Conservation (phyloP, 2,797 vertebrate species). For the Sebastes iracundus region DNA sequence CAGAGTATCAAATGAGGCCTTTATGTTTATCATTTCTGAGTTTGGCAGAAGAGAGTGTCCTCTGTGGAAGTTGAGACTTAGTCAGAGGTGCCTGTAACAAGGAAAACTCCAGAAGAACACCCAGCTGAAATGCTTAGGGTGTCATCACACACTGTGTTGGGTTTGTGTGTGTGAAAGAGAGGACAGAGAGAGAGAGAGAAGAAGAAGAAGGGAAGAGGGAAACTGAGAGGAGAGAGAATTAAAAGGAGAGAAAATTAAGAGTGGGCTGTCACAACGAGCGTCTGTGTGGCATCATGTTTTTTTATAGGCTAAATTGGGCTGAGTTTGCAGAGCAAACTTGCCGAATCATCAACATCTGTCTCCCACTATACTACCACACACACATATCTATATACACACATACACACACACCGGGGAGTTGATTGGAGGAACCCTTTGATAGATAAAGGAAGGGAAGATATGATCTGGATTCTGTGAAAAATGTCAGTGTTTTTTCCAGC, state of each 20-base stretch:
- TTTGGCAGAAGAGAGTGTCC: slow-evolving; percentile 57
- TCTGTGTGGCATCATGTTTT: slow-evolving; percentile 64
- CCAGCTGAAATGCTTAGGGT: slow-evolving; percentile 49
- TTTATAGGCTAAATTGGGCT: slow-evolving; percentile 70
- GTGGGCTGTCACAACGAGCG: slow-evolving; percentile 58
- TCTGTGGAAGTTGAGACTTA: slow-evolving; percentile 55
- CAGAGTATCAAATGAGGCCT: slow-evolving; percentile 5
- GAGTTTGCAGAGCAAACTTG: slow-evolving; percentile 75
- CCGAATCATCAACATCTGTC: slow-evolving; percentile 86
- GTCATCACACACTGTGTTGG: slow-evolving; percentile 43
- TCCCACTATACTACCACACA: slow-evolving; percentile 36
- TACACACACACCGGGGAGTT: slow-evolving; percentile 46
- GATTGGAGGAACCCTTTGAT: slow-evolving; percentile 75
- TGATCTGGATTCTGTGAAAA: slow-evolving; percentile 68
- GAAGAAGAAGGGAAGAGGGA: slow-evolving; percentile 1
- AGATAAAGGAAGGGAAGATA: slow-evolving; percentile 67
- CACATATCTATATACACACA: background rate
- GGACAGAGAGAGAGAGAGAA: slow-evolving; percentile 7
- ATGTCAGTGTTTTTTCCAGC: slow-evolving; percentile 76
- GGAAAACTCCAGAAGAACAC: slow-evolving; percentile 54
- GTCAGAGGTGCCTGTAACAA: slow-evolving; percentile 54
- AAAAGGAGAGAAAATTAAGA: slow-evolving; percentile 58
- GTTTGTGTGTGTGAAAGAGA: slow-evolving; percentile 36
- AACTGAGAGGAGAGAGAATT: slow-evolving; percentile 26
- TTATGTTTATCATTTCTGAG: slow-evolving; percentile 36